Percentiles rank a stretch among this genome's conserved stretches.
These are phyloP conservation scores for Cheilosia scutellata DNA, from an alignment of 2,888 invertebrate genomes.

Conservation along the genomic window DNA sequence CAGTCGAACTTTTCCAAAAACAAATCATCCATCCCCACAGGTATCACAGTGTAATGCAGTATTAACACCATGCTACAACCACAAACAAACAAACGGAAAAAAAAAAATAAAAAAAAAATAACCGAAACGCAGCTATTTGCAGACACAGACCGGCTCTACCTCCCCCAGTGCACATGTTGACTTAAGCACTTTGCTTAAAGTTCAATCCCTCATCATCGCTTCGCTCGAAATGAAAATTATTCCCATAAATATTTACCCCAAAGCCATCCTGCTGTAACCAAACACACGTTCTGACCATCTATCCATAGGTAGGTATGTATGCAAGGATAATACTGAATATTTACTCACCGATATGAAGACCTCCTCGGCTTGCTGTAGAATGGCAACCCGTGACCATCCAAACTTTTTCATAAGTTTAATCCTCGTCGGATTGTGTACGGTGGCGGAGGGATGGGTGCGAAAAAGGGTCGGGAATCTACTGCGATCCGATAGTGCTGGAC, in stretches of 20 bases:
- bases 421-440: constrained; percentile 98
- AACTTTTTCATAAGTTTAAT: constrained; percentile 98
- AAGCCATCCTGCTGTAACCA: constrained; percentile 47
- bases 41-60: constrained; percentile 14
- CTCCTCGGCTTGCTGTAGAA: constrained; percentile 99
- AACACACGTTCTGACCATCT: constrained; percentile 46
- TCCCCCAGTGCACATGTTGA: constrained; percentile 30
- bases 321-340: constrained; percentile 4
- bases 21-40: constrained; percentile 3
- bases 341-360: constrained; percentile 94
- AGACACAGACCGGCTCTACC: neutral
- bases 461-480: constrained; percentile 99
- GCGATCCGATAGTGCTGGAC: constrained; percentile 98
- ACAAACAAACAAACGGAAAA: constrained; percentile 1
- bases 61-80: constrained; percentile 3
- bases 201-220: constrained; percentile 54
- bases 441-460: constrained; percentile 99
- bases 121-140: neutral
- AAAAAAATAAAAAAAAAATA: neutral
- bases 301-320: neutral
- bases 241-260: constrained; percentile 67
- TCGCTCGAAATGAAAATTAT: constrained; percentile 42
- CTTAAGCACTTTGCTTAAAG: constrained; percentile 56
- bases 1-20: neutral
- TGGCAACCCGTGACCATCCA: constrained; percentile 98